These are phyloP conservation scores for Celastrina argiolus DNA, from an alignment of 2,888 invertebrate genomes.

Conservation along the genomic window DNA sequence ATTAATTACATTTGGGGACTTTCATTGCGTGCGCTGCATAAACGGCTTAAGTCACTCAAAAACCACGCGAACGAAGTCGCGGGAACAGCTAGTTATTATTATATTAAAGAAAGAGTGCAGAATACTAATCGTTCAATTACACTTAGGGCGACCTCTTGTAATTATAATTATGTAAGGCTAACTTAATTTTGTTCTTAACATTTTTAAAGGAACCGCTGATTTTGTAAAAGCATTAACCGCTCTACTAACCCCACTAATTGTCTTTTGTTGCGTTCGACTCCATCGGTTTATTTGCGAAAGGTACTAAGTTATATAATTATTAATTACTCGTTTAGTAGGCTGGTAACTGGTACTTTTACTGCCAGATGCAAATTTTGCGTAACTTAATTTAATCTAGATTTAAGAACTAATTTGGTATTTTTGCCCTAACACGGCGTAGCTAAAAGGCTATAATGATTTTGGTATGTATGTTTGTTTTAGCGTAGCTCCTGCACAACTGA, in stretches of 20 bases:
- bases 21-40: too few relatives aligned
- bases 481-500: too few relatives aligned
- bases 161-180: neutral
- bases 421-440: too few relatives aligned
- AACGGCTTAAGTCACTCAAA: too few relatives aligned
- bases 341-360: constrained; percentile 13
- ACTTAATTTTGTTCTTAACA: constrained; percentile 3
- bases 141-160: too few relatives aligned
- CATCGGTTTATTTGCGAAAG: constrained; percentile 36
- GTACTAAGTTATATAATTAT: constrained; percentile 26
- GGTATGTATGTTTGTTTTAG: too few relatives aligned
- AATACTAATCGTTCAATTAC: too few relatives aligned
- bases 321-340: constrained; percentile 12
- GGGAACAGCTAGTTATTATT: too few relatives aligned
- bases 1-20: too few relatives aligned
- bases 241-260: constrained; percentile 31
- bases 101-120: too few relatives aligned
- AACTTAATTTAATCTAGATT: neutral
- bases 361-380: constrained; percentile 2
- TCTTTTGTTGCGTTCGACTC: constrained; percentile 32
- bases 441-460: too few relatives aligned
- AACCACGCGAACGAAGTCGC: too few relatives aligned
- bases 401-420: neutral
- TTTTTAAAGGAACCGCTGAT: constrained; percentile 14
- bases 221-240: constrained; percentile 25